Conservation (phyloP, 23 tunicate genomes). For the Phallusia fumigata region DNA sequence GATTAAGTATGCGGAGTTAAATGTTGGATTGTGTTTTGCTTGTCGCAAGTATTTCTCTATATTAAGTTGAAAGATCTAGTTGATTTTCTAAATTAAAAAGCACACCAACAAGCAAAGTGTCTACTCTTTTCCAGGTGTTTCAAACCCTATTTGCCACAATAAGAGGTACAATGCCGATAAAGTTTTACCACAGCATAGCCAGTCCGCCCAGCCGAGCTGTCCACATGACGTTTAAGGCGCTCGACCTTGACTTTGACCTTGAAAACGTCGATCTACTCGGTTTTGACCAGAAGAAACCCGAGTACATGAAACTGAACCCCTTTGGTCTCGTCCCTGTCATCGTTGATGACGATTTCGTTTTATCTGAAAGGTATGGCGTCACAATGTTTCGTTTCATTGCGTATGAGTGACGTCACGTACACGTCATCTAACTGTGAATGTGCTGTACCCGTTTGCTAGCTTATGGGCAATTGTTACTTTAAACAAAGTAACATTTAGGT, state of each 20-base stretch:
- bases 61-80: too few species aligned
- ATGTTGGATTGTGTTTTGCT: too few species aligned
- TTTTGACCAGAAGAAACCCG: neutral
- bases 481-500: too few species aligned
- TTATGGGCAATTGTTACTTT: too few species aligned
- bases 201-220: slow-evolving; percentile 16
- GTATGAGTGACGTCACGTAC: neutral
- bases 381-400: neutral
- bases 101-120: too few species aligned
- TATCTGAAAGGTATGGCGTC: slow-evolving; percentile 6
- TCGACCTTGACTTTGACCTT: neutral
- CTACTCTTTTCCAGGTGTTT: too few species aligned
- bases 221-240: neutral
- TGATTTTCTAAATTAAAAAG: too few species aligned
- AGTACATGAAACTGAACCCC: slow-evolving; percentile 1
- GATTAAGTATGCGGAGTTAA: too few species aligned
- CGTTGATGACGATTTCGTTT: slow-evolving; percentile 7
- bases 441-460: neutral
- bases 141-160: neutral
- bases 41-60: too few species aligned
- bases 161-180: slow-evolving; percentile 1
- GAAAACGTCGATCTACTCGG: neutral
- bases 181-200: slow-evolving; percentile 9
- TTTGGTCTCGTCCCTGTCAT: neutral
- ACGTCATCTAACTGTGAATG: neutral